Evolutionary conservation across 2,797 vertebrate genomes (phyloP).

Genomic region (Halcyon smyrnensis): DNA sequence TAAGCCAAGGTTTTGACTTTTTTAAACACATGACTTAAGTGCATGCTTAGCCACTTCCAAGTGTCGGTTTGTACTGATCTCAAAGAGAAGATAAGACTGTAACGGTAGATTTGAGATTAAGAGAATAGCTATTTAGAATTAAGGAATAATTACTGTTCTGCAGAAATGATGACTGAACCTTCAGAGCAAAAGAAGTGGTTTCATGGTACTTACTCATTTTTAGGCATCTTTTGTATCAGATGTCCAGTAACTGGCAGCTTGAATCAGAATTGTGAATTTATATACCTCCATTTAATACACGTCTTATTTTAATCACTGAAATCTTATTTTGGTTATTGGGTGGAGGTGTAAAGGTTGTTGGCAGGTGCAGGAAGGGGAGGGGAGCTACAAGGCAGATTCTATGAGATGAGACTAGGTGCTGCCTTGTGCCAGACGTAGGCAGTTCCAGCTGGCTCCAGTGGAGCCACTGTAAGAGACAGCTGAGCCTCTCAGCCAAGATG

Average conservation of each 20-base stretch:
- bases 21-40: background rate
- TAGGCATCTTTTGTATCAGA: background rate
- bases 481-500: background rate
- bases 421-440: rapidly evolving
- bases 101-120: background rate
- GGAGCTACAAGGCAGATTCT: background rate
- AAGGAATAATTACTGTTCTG: background rate
- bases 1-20: background rate
- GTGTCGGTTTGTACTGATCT: background rate
- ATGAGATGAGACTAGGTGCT: background rate
- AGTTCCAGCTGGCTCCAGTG: background rate
- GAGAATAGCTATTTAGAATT: background rate
- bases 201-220: background rate
- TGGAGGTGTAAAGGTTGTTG: background rate
- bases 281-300: background rate
- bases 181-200: background rate
- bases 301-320: background rate
- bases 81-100: background rate
- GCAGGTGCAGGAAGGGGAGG: too few relatives aligned
- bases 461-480: background rate
- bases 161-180: background rate
- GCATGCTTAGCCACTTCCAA: background rate
- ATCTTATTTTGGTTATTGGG: background rate
- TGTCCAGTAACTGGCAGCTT: background rate
- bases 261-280: background rate